Evolutionary conservation across 2,888 invertebrate species (phyloP), one percentile per base, ranked within the genome.

Genomic region (Tinea pellionella): DNA sequence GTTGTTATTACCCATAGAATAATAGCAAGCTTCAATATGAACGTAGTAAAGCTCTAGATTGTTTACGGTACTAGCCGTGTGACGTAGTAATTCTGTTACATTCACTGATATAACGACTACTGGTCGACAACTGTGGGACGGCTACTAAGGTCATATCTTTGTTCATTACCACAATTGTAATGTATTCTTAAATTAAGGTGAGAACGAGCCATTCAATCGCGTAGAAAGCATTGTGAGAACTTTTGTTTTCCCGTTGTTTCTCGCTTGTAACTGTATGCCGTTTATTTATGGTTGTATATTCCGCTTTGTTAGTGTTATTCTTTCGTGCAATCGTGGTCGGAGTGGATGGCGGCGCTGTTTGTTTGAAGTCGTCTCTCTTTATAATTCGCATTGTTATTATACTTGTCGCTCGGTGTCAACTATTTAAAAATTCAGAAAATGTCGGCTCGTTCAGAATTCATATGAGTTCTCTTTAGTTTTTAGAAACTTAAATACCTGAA

Each of bases 171-270:
- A 57, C 57, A 32, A 55, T 57, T 57, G 57, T 55, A 57, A 57
- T 30, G 32, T 57, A 57, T 9, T 47, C 57, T 29, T 29, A 57
- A 57, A 57, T 57, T 57, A 13, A 57, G 57, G 57, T 57, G 57
- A 57, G 57, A 57, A 57, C 57, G 11, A 9, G n/a, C 13, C 32
- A 57, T 57, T 57, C 15, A 57, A 57, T 13, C 16, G 32, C 16
- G 11, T 32, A 57, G 57, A 57, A 57, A 57, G 57, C 57, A 57
- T 57, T 57, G 57, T 57, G 57, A 57, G 57, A 57, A 57, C 57
- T 57, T 57, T 57, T 57, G 57, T 57, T 57, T 57, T 57, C 57
- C 57, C 57, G 57, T 57, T 57, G 57, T 57, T 32, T 57, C 57
- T 57, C 32, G 32, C 32, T 57, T 57, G 57, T 57, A 57, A 57